These are phyloP conservation scores for Tolmerus cingulatus DNA, from an alignment of 2,888 invertebrate genomes.

Conservation along the genomic window DNA sequence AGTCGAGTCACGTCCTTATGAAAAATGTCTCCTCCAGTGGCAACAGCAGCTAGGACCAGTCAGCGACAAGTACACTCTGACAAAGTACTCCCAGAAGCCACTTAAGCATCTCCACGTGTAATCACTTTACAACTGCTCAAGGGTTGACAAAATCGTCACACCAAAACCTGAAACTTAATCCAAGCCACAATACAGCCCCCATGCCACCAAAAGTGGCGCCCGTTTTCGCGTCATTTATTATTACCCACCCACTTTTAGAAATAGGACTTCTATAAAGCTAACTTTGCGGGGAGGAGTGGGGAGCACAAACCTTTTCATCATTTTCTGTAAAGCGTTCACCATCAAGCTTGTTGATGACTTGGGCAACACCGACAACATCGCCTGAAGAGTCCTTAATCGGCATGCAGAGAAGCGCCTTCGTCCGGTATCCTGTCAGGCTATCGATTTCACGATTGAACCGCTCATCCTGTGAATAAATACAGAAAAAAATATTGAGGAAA, in stretches of 20 bases:
- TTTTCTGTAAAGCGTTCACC: conserved; percentile 82
- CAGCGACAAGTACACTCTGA: background rate
- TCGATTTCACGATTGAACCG: conserved; percentile 95
- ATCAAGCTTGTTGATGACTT: conserved; percentile 91
- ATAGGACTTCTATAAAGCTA: background rate
- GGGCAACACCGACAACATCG: conserved; percentile 96
- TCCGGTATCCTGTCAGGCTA: conserved; percentile 90
- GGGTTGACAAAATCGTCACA: conserved; percentile 19
- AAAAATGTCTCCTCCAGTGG: background rate
- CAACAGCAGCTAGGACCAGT: background rate
- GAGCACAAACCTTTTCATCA: conserved; percentile 73
- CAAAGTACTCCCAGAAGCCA: conserved; percentile 18
- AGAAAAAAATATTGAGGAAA: background rate
- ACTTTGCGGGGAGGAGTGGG: background rate
- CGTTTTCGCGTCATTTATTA: background rate
- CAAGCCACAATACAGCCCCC: background rate
- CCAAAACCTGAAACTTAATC: background rate
- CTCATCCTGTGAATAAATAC: conserved; percentile 70
- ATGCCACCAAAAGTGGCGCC: background rate
- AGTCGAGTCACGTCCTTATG: conserved; percentile 7
- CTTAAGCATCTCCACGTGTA: conserved; percentile 19
- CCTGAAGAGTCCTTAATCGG: conserved; percentile 94
- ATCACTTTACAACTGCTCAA: conserved; percentile 15
- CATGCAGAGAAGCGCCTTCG: conserved; percentile 92
- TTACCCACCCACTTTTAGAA: background rate